phyloP scores from a whole-genome alignment of 2,113 vertebrate species.

The Eudyptes chrysolophus region DNA sequence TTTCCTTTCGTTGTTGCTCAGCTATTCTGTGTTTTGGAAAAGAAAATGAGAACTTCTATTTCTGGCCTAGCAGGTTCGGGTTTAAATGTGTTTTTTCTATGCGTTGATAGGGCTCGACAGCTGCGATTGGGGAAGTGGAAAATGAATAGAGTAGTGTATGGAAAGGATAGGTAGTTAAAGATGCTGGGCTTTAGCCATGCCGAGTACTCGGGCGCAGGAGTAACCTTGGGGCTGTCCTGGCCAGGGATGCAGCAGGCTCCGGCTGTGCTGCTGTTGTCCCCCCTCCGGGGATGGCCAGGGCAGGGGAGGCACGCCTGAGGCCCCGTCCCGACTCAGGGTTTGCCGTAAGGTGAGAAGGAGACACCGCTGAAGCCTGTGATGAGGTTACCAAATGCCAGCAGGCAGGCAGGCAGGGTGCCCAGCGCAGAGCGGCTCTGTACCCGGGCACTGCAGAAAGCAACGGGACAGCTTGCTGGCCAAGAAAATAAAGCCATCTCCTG shows the following conservation, averaged over 20 bases:
- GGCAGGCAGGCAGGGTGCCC: not conserved
- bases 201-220: not conserved
- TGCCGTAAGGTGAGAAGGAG: not conserved
- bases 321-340: not conserved
- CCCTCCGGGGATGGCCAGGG: not conserved
- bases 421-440: not conserved
- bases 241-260: not conserved
- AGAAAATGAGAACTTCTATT: constrained; percentile 68
- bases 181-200: not conserved
- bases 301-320: not conserved
- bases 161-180: not conserved
- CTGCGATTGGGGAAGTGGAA: constrained; percentile 26
- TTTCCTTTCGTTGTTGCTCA: constrained; percentile 54
- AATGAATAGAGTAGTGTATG: constrained; percentile 11
- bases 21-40: constrained; percentile 65
- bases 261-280: not conserved
- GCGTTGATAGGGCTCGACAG: constrained; percentile 30
- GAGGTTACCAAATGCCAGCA: too few relatives aligned
- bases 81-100: constrained; percentile 10
- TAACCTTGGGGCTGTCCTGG: not conserved
- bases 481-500: not conserved
- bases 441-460: not conserved
- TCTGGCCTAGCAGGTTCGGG: constrained; percentile 49
- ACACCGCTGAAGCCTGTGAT: not conserved
- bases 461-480: not conserved